A percentile compares a stretch with the other conserved stretches of the same genome.
phyloP scores from a whole-genome alignment of 2,888 invertebrate species.

The Platynereis dumerilii region DNA sequence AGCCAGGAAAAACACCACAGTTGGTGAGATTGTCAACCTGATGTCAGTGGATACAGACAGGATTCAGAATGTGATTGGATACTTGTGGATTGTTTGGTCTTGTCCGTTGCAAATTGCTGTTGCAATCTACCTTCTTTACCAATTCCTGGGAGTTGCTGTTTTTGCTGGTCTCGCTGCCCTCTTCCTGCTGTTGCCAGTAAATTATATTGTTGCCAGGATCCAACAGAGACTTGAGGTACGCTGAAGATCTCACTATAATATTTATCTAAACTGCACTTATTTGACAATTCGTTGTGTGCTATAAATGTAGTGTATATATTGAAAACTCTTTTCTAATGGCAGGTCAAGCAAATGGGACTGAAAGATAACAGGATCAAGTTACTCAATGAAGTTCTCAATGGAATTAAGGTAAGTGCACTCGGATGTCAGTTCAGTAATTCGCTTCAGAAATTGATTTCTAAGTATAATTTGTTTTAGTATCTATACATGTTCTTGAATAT shows the following conservation, averaged over 20 bases:
- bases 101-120: conserved; percentile 60
- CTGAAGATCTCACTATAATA: too few species aligned
- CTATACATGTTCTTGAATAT: too few species aligned
- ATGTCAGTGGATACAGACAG: conserved; percentile 59
- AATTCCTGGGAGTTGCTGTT: conserved; percentile 73
- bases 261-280: too few species aligned
- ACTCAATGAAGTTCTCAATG: conserved; percentile 55
- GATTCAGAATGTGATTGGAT: conserved; percentile 50
- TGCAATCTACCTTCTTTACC: conserved; percentile 54
- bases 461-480: too few species aligned
- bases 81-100: conserved; percentile 46
- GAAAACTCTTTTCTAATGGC: not conserved
- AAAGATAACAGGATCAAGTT: conserved; percentile 55
- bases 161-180: conserved; percentile 88
- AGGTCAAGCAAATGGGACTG: conserved; percentile 48
- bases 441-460: too few species aligned
- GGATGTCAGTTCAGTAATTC: too few species aligned
- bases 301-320: too few species aligned
- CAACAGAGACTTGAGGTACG: conserved; percentile 31
- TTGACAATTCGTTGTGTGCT: too few species aligned
- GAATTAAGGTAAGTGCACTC: conserved; percentile 48
- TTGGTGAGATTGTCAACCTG: conserved; percentile 58
- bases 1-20: conserved; percentile 46
- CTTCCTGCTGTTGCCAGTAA: conserved; percentile 79
- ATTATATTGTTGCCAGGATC: conserved; percentile 76